Conservation (phyloP, 2,888 invertebrate species). For the Tenthredo amoena region DNA sequence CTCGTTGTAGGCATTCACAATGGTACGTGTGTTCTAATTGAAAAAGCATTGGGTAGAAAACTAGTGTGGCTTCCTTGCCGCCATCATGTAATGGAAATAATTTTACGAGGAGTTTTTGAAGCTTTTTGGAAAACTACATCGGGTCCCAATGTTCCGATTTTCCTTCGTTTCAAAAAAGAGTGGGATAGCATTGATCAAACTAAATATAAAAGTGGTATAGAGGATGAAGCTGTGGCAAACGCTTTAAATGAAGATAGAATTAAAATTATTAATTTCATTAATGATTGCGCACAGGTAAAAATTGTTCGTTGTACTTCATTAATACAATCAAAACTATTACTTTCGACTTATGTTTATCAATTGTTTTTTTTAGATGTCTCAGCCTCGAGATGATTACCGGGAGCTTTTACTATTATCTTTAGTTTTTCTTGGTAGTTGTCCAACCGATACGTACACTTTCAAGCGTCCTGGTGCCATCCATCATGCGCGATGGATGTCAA, state of each 20-base stretch:
- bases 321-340: slow-evolving; percentile 28
- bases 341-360: slow-evolving; percentile 26
- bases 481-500: slow-evolving; percentile 66
- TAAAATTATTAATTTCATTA: slow-evolving; percentile 12
- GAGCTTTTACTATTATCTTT: slow-evolving; percentile 61
- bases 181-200: slow-evolving; percentile 54
- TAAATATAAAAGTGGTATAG: slow-evolving; percentile 53
- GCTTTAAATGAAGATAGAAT: slow-evolving; percentile 20
- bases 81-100: slow-evolving; percentile 55
- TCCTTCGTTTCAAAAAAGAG: slow-evolving; percentile 41
- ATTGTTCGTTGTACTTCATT: not conserved
- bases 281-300: slow-evolving; percentile 8
- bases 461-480: slow-evolving; percentile 62
- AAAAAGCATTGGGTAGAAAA: slow-evolving; percentile 53
- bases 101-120: slow-evolving; percentile 54
- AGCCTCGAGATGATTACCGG: slow-evolving; percentile 62
- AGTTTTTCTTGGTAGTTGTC: slow-evolving; percentile 63
- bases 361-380: slow-evolving; percentile 50
- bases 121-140: slow-evolving; percentile 52
- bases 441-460: slow-evolving; percentile 50
- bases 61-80: slow-evolving; percentile 55
- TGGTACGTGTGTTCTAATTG: slow-evolving; percentile 41
- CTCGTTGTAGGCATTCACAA: slow-evolving; percentile 17
- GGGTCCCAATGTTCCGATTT: slow-evolving; percentile 54
- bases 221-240: slow-evolving; percentile 44